Evolutionary conservation across 2,888 invertebrate genomes (phyloP).

Genomic region (Argyresthia goedartella): DNA sequence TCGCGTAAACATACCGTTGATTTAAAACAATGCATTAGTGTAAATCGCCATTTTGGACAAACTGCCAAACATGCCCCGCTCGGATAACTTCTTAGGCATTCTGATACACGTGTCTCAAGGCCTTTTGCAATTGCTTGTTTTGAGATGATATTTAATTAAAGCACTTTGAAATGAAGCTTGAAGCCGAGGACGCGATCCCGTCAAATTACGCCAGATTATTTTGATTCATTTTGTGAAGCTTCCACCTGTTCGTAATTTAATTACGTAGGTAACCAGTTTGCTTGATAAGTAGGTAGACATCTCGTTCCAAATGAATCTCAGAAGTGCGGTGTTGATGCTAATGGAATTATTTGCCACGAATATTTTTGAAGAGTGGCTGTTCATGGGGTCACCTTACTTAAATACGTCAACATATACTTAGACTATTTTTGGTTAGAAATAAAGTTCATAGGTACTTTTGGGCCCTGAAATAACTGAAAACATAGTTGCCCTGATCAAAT

Average conservation of each 20-base stretch:
- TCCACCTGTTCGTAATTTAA: conserved; percentile 63
- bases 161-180: conserved; percentile 28
- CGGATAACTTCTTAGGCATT: too few relatives aligned
- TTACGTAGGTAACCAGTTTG: conserved; percentile 36
- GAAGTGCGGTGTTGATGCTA: conserved; percentile 18
- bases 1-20: too few relatives aligned
- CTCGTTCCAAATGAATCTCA: conserved; percentile 46
- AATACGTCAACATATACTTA: not conserved
- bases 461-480: too few relatives aligned
- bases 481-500: too few relatives aligned
- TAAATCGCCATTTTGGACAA: too few relatives aligned
- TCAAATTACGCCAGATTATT: conserved; percentile 59
- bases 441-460: not conserved
- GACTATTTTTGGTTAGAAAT: not conserved
- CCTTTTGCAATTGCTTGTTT: conserved; percentile 20
- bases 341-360: conserved; percentile 39
- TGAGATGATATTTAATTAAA: conserved; percentile 48
- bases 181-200: conserved; percentile 36
- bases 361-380: not conserved
- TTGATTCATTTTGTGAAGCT: conserved; percentile 56
- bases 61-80: too few relatives aligned
- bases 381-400: not conserved
- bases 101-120: not conserved
- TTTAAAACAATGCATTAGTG: too few relatives aligned
- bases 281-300: conserved; percentile 47